Base-by-base conservation (phyloP, 2,888 invertebrate species). In the Drosophila prolongata region DNA sequence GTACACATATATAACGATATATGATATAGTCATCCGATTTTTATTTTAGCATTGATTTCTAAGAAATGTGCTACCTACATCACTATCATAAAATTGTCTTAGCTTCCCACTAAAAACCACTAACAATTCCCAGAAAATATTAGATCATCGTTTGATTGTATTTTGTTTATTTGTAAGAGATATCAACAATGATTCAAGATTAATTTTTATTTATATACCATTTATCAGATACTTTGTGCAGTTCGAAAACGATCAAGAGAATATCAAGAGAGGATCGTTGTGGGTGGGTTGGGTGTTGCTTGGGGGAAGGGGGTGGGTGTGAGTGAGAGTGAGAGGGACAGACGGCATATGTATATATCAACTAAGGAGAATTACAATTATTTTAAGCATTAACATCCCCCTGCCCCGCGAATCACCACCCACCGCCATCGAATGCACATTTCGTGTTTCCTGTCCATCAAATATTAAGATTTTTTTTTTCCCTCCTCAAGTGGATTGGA, bases 131-230 rank as follows among this genome's bases (percentile, higher is more conserved):
- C 6, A 46, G 14, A 34, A 47, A 47, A 47, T 34, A 4, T 35
- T 3, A 6, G 14, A 35, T 49, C 49, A 14, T 3, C 4, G 1
- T 1, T 60, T 37, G 19, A 38, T 65, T 30, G 47, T 64, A 50
- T 40, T 59, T 42, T 24, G 49, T 64, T 64, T 64, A 62, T 62
- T 64, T 42, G 37, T 49, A 62, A 49, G 49, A 62, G 62, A 61
- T 61, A 64, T 64, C 62, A 64, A 64, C 64, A 65, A 52, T 46
- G 64, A 38, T 65, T 65, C 65, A 67, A 55, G 68, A 85, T 80
- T 80, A 80, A 61, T 67, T 69, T 77, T 77, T 50, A 72, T 69
- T 68, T 58, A 50, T 78, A 65, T 79, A 79, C 79, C 44, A 57
- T 54, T 70, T 54, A 52, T 46, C 59, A 81, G 74, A 74, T 59